These are phyloP conservation scores for Campoplex capitator DNA, from an alignment of 2,888 invertebrate species.

Conservation along the genomic window DNA sequence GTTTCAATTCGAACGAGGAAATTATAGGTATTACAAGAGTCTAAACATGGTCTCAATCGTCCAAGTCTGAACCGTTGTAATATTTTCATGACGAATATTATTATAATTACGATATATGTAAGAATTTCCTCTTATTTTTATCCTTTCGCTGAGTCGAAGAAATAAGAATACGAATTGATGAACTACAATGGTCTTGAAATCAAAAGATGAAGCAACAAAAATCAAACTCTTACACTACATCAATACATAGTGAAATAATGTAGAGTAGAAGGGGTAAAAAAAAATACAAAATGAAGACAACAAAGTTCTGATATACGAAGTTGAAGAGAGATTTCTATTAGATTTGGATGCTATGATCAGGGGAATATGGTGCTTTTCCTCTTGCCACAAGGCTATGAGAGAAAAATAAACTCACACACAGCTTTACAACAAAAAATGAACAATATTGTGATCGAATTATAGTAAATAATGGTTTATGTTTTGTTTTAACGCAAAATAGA, in stretches of 20 bases:
- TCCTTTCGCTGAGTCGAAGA: not conserved
- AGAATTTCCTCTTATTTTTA: constrained; percentile 1
- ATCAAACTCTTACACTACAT: constrained; percentile 10
- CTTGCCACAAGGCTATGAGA: constrained; percentile 35
- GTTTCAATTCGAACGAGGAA: not conserved
- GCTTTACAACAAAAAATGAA: constrained; percentile 51
- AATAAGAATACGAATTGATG: not conserved
- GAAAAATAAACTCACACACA: constrained; percentile 32
- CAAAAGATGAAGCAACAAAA: not conserved
- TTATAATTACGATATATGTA: constrained; percentile 12
- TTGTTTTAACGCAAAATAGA: constrained; percentile 20
- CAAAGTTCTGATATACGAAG: constrained; percentile 64
- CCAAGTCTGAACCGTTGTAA: not conserved
- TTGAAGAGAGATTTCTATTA: constrained; percentile 34
- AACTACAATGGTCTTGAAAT: not conserved
- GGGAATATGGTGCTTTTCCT: constrained; percentile 58
- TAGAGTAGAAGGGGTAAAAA: not conserved
- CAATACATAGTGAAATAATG: constrained; percentile 7
- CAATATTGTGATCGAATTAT: constrained; percentile 54
- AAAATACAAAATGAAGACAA: constrained; percentile 33
- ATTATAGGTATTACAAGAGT: not conserved
- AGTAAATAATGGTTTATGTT: constrained; percentile 37
- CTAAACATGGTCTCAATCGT: not conserved
- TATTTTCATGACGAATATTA: not conserved
- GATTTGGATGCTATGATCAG: constrained; percentile 48